Evolutionary conservation across 1,140 invertebrate species (phyloP).

Genomic region (Neuroterus valhalla): DNA sequence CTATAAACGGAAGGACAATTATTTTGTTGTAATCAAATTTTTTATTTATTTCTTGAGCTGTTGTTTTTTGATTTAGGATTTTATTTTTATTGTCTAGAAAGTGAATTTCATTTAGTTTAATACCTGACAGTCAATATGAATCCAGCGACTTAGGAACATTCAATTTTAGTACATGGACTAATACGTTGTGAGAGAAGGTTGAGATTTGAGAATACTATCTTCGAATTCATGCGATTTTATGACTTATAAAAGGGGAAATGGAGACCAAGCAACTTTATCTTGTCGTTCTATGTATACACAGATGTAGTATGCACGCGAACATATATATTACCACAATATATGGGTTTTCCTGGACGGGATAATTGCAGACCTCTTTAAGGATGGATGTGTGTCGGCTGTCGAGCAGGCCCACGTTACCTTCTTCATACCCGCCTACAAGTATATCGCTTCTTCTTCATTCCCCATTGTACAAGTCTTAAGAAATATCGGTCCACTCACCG

Average conservation of each 20-base stretch:
- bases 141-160: too few relatives aligned
- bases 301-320: slow-evolving; percentile 32
- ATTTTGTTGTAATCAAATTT: too few relatives aligned
- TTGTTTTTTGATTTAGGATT: too few relatives aligned
- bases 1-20: too few relatives aligned
- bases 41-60: too few relatives aligned
- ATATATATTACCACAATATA: slow-evolving; percentile 32
- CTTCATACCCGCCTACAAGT: slow-evolving; percentile 58
- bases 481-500: slow-evolving; percentile 35
- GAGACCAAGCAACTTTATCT: slow-evolving; percentile 36
- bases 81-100: too few relatives aligned
- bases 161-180: too few relatives aligned
- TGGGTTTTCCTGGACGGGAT: slow-evolving; percentile 55
- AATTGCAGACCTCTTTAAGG: slow-evolving; percentile 63
- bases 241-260: slow-evolving; percentile 36
- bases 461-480: slow-evolving; percentile 59
- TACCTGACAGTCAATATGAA: too few relatives aligned
- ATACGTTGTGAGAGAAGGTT: too few relatives aligned
- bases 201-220: slow-evolving; percentile 43
- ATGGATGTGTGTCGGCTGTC: slow-evolving; percentile 67
- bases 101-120: too few relatives aligned
- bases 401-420: slow-evolving; percentile 61
- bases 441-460: slow-evolving; percentile 54
- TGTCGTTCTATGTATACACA: slow-evolving; percentile 36
- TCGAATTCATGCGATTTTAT: slow-evolving; percentile 55